A percentile compares a stretch with the other conserved stretches of the same genome.
phyloP scores from a whole-genome alignment of 2,797 vertebrate species.

The Lepus oiostolus region DNA sequence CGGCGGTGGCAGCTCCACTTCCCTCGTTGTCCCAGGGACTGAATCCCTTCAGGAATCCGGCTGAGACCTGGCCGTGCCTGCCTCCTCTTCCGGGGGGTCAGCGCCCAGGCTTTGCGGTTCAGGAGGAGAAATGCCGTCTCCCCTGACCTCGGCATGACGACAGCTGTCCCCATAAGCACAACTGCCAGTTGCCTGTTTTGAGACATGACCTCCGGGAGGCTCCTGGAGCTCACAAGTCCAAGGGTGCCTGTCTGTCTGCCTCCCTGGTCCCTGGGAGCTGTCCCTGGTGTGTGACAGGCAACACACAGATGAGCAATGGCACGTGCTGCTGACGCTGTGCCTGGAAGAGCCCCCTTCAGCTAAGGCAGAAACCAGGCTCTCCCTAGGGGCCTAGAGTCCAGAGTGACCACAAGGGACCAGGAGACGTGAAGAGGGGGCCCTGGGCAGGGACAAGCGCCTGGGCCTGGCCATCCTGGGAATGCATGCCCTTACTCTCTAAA shows the following conservation, averaged over 20 bases:
- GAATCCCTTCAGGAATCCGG: neutral
- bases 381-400: neutral
- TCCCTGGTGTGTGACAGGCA: neutral
- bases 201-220: slow-evolving; percentile 64
- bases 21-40: neutral
- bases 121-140: neutral
- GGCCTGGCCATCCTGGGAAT: neutral
- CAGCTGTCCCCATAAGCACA: no score
- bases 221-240: neutral
- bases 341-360: neutral
- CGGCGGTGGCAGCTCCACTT: accelerated
- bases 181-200: neutral
- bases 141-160: neutral
- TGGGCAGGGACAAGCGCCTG: neutral
- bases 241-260: neutral
- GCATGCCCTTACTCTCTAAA: neutral
- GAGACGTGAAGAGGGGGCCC: neutral
- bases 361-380: neutral
- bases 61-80: neutral
- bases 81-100: neutral
- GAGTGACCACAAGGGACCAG: neutral
- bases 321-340: neutral
- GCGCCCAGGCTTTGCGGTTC: neutral
- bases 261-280: neutral
- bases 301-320: neutral